These are phyloP conservation scores for Oxyteleia sp. DNA, from an alignment of 2,888 invertebrate species.

Conservation along the genomic window DNA sequence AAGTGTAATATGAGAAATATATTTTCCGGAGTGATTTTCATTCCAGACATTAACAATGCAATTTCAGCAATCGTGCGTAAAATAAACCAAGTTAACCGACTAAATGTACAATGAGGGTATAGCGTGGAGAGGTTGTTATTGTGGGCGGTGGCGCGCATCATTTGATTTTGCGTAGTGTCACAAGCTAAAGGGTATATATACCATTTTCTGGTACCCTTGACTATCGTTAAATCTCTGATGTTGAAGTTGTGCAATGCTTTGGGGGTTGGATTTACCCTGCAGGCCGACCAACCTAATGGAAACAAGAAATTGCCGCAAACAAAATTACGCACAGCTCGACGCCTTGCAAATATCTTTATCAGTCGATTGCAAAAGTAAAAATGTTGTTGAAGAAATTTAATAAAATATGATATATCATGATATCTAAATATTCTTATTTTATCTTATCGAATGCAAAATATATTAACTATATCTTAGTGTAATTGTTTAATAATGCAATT, in stretches of 20 bases:
- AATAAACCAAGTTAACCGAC: slow-evolving; percentile 74
- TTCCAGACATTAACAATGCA: slow-evolving; percentile 55
- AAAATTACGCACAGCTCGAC: slow-evolving; percentile 86
- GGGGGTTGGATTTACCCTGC: slow-evolving; percentile 84
- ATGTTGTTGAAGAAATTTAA: slow-evolving; percentile 46
- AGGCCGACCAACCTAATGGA: slow-evolving; percentile 87
- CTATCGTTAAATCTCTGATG: slow-evolving; percentile 75
- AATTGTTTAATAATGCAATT: too few relatives aligned
- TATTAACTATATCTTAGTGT: too few relatives aligned
- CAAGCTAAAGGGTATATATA: slow-evolving; percentile 83
- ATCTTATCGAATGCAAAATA: too few relatives aligned
- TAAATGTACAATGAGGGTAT: slow-evolving; percentile 79
- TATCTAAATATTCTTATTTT: too few relatives aligned
- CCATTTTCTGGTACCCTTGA: slow-evolving; percentile 83
- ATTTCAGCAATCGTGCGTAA: slow-evolving; percentile 67
- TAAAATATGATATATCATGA: slow-evolving; percentile 11
- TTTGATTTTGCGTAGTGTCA: slow-evolving; percentile 85
- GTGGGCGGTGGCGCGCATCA: slow-evolving; percentile 86
- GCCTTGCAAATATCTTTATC: slow-evolving; percentile 85
- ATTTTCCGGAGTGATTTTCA: slow-evolving; percentile 46
- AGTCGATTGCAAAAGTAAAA: slow-evolving; percentile 55
- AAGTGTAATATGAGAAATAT: slow-evolving; percentile 4
- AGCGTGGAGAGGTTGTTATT: slow-evolving; percentile 85
- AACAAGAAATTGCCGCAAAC: slow-evolving; percentile 88
- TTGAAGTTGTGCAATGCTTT: slow-evolving; percentile 80